Base-by-base conservation (phyloP, 1,140 invertebrate genomes). In the Bacillus rossius region DNA sequence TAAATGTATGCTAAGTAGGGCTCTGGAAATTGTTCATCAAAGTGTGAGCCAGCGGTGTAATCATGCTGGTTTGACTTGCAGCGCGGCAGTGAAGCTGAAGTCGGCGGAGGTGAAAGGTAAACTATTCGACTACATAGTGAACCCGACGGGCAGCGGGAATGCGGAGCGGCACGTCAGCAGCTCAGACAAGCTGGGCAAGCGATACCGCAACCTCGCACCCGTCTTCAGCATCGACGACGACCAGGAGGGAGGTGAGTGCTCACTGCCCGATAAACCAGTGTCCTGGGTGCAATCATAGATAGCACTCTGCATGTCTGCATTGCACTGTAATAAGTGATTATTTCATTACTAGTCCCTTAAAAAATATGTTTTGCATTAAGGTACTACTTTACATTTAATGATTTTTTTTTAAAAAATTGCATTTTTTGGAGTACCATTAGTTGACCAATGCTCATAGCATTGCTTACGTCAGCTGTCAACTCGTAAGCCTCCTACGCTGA, bases 171-270 rank as follows among this genome's bases (percentile, higher is more conserved):
- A 94, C 76, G 88, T 93, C 10, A 87, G 86, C 49, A 87, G 84
- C 62, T 71, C 72, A 37, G 93, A 96, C 67, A 83, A 85, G 65
- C 83, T 87, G 61, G 89, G 90, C n/a, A 91, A 91, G 79, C 82
- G 89, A 42, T 95, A 96, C 72, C 82, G 91, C 67, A 93, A 93
- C 73, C 86, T 92, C 57, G 88, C 88, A 0, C 92, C 93, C 23
- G 91, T 98, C 0, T 99, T 99, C 71, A 94, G 91, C 71, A 96
- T 99, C 67, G 92, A 93, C 67, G 93, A 96, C 70, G 92, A 96
- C 67, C 86, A 91, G 65, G 91, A 94, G 71, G 67, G 59, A 53
- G 76, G 74, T 57, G 29, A 23, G 53, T 54, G 13, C 7, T 34
- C 10, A 10, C 10, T 34, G 29, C 29, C n/a, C n/a, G n/a, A n/a